Conservation (phyloP, 2,113 vertebrate species). For the Oxygymnocypris stewartii region DNA sequence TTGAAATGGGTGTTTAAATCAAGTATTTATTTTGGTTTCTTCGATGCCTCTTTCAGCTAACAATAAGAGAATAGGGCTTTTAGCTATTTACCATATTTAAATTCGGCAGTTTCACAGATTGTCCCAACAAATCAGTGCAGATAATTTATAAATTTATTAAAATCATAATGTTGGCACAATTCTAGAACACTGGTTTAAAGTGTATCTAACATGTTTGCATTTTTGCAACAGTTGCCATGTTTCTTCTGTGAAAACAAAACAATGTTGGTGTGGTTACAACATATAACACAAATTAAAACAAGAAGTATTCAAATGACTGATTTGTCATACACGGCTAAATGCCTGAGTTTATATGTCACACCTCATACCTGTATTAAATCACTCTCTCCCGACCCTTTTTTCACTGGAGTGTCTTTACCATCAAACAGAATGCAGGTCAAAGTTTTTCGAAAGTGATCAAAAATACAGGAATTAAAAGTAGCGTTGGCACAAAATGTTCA, state of each 20-base stretch:
- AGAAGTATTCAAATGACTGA: not conserved
- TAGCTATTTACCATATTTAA: not conserved
- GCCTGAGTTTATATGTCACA: not conserved
- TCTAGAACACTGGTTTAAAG: not conserved
- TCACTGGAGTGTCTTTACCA: not conserved
- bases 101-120: not conserved
- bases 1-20: not conserved
- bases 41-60: not conserved
- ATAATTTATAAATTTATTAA: no score
- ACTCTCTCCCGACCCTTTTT: not conserved
- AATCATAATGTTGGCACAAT: not conserved
- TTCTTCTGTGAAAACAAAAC: no score
- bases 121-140: no score
- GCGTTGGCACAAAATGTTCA: not conserved
- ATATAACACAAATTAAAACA: not conserved
- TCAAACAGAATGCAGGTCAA: not conserved
- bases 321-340: constrained; percentile 8
- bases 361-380: not conserved
- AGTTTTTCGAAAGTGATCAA: not conserved
- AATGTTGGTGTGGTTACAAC: not conserved
- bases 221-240: not conserved
- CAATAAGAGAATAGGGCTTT: not conserved
- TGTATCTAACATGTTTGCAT: not conserved
- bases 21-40: not conserved
- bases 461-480: not conserved